Evolutionary conservation across 2,888 invertebrate species (phyloP), one percentile per base, ranked within the genome.

Genomic region (Clanis bilineata): DNA sequence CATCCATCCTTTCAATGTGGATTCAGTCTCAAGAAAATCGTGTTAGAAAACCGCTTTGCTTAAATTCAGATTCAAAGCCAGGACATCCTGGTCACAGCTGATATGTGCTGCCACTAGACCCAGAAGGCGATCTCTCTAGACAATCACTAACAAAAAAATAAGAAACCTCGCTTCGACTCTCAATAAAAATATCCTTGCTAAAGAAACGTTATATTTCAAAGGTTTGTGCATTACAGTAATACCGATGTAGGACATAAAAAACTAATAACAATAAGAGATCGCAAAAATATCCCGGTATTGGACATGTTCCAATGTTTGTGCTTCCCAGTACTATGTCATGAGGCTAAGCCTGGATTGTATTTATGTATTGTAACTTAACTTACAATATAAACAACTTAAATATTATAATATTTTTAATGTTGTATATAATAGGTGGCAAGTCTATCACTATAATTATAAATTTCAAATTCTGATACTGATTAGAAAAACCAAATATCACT

Each of bases 251-350:
- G 23, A 51, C 39, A 67, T 71, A 72, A 76, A 73, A 61, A 38
- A 60, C 65, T 64, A 71, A 73, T 70, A 73, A 73, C 71, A 69
- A 68, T 72, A 67, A 69, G 55, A 75, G 65, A 74, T 66, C 65
- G 64, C 63, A 64, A 70, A 76, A 74, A 73, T 67, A 71, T 65
- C 60, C 54, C 61, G 51, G 60, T 57, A 66, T 66, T 80, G 79
- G 80, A 70, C 32, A 39, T 43, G 51, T 64, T 75, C 77, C 81
- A 80, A 77, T 32, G 22, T 1, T 12, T 44, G 32, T 21, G 58
- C 12, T 51, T 38, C n/a, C 15, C n/a, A 51, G n/a, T 47, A 23
- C 22, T 15, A 23, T 21, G 38, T 22, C 36, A 45, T 32, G 32
- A 21, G 32, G 38, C 23, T 39, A 7, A 2, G 51, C n/a, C 39